Percentiles rank a stretch among this genome's conserved stretches.
Conservation (phyloP, 2,113 vertebrate species). For the Etia nguti region DNA sequence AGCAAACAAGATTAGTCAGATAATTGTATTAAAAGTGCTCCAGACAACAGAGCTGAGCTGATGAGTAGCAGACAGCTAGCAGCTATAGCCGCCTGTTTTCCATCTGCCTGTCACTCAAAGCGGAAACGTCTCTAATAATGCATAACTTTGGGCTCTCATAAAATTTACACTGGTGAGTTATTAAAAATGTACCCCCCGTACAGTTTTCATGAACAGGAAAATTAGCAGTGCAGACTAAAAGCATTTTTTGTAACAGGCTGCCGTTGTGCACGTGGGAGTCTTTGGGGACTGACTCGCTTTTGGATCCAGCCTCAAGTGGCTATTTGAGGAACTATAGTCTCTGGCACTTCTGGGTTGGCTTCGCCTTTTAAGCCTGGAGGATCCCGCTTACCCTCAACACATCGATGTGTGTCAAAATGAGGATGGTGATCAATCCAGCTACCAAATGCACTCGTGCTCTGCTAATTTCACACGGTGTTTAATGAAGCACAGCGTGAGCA, state of each 20-base stretch:
- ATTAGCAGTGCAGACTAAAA: not conserved
- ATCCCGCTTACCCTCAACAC: not conserved
- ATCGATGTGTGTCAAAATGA: not conserved
- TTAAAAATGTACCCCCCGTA: not conserved
- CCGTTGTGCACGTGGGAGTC: not conserved
- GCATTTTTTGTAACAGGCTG: not conserved
- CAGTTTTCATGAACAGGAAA: not conserved
- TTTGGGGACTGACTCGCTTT: not conserved
- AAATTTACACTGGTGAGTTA: not conserved
- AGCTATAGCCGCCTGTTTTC: not conserved
- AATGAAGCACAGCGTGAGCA: not conserved
- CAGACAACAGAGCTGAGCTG: not conserved
- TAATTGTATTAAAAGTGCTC: not conserved
- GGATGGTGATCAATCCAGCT: not conserved
- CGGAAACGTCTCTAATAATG: not conserved
- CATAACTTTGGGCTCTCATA: not conserved
- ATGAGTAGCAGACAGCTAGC: not conserved
- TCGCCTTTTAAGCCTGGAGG: not conserved
- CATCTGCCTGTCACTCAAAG: not conserved
- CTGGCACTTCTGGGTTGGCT: not conserved
- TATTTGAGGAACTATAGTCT: not conserved
- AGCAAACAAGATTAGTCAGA: not conserved
- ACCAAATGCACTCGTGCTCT: not conserved
- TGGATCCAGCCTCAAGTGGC: not conserved
- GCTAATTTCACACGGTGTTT: not conserved